A percentile compares a stretch with the other conserved stretches of the same genome.
These are phyloP conservation scores for Acanthacorydalis orientalis DNA, from an alignment of 2,888 invertebrate genomes.

Conservation along the genomic window DNA sequence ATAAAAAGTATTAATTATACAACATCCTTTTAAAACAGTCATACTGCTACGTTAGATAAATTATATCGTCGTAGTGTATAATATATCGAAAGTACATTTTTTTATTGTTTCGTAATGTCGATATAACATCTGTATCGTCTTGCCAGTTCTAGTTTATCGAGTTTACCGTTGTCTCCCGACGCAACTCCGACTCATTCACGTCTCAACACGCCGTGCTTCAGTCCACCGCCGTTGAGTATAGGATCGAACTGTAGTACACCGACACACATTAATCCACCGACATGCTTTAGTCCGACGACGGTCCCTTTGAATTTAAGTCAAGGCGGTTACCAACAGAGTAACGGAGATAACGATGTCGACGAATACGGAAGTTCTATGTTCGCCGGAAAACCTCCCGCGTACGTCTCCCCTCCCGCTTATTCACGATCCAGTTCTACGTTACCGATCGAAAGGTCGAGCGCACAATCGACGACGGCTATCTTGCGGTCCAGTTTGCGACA, in stretches of 20 bases:
- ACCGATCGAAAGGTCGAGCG: constrained; percentile 11
- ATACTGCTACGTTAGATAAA: no score
- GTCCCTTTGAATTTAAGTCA: not conserved
- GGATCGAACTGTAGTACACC: constrained; percentile 24
- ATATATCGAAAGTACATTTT: no score
- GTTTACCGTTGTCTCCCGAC: constrained; percentile 21
- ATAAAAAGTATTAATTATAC: no score
- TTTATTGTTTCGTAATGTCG: not conserved
- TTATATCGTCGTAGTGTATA: no score
- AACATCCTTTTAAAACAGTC: no score
- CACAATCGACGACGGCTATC: constrained; percentile 14
- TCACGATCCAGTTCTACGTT: constrained; percentile 18
- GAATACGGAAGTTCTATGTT: constrained; percentile 11
- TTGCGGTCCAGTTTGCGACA: constrained; percentile 23
- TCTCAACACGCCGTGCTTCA: constrained; percentile 21
- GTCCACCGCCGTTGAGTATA: constrained; percentile 18
- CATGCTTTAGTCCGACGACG: constrained; percentile 17
- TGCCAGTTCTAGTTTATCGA: constrained; percentile 16
- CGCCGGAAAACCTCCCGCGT: constrained; percentile 25
- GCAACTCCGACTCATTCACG: constrained; percentile 28
- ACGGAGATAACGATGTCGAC: constrained; percentile 6
- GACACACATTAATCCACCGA: constrained; percentile 20
- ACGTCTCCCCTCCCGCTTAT: constrained; percentile 22
- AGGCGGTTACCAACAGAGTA: no score
- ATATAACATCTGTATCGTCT: not conserved